Base-by-base conservation (phyloP, 2,113 vertebrate species). In the Pogona vitticeps region DNA sequence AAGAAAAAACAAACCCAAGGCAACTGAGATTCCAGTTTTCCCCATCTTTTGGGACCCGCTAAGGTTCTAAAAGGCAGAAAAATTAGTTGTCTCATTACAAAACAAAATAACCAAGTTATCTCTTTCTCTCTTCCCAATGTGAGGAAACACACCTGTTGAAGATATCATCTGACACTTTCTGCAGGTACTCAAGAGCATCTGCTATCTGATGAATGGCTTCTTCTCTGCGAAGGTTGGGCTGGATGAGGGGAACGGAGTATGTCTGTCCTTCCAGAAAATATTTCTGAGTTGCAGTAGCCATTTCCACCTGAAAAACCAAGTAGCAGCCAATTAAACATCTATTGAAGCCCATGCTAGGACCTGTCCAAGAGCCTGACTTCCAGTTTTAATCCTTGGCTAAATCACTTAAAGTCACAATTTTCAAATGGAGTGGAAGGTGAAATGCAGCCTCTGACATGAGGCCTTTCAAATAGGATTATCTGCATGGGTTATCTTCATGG, bases 151-250 rank as follows among this genome's bases (percentile, higher is more conserved):
- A 98, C 98, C 99, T 98, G 96, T 84, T 98, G 92, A 99, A 99
- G 94, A 99, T 98, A 95, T 99, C 98, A 0, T 94, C 94, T 0
- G 98, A 99, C 85, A 99, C 98, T 71, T 94, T 97, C 58, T 99
- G 98, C 86, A 99, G 92, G 83, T 98, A 97, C 84, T 98, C 96
- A 75, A 99, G 96, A 1, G 97, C 97, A 76, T 99, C 98, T 2
- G 97, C 97, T 92, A 98, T 97, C 93, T 99, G 99, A 88, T 98
- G 97, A 85, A 99, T 96, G 42, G 98, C 97, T 95, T 99, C 98
- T 90, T 99, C 98, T 68, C 98, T 95, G 84, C 98, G 97, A 33
- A 99, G 96, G 89, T 99, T 98, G 0, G 98, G 96, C 94, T 99
- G 99, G 94, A 99, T 98, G 87, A 99, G 96, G 2, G 98, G 98